phyloP scores from a whole-genome alignment of 2,888 invertebrate species.

The Idaea dimidiata region DNA sequence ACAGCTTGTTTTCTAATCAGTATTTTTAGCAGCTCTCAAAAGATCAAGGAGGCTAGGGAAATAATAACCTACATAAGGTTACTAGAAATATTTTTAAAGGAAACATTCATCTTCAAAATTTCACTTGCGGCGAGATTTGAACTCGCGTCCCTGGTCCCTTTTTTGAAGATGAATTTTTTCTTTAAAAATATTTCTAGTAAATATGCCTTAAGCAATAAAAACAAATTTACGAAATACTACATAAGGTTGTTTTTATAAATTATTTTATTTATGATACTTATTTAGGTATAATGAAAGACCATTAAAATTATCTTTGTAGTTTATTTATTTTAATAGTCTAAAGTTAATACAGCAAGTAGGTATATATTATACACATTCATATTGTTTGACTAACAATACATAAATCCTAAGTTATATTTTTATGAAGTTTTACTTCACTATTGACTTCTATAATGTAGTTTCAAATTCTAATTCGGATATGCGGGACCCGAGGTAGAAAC shows the following conservation, averaged over 20 bases:
- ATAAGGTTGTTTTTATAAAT: neutral
- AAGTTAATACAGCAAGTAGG: constrained; percentile 71
- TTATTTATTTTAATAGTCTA: constrained; percentile 58
- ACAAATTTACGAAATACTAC: too few species aligned
- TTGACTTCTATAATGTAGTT: constrained; percentile 33
- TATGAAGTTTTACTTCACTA: constrained; percentile 66
- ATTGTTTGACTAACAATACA: constrained; percentile 41
- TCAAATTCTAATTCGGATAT: constrained; percentile 44
- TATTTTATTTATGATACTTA: neutral
- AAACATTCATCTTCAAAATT: too few species aligned
- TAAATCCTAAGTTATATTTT: constrained; percentile 37
- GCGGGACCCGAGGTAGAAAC: constrained; percentile 52
- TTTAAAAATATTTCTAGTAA: too few species aligned
- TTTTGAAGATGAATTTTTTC: too few species aligned
- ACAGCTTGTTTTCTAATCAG: neutral
- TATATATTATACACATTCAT: constrained; percentile 62
- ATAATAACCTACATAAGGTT: neutral
- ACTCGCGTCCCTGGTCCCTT: too few species aligned
- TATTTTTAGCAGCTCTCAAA: neutral
- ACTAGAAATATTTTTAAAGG: too few species aligned
- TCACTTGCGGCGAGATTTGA: too few species aligned
- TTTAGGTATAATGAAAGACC: constrained; percentile 2
- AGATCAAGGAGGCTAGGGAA: neutral
- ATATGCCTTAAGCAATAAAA: too few species aligned
- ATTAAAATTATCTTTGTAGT: constrained; percentile 47